A percentile compares a stretch with the other conserved stretches of the same genome.
These are phyloP conservation scores for Bos javanicus DNA, from an alignment of 2,113 vertebrate species.

Conservation along the genomic window DNA sequence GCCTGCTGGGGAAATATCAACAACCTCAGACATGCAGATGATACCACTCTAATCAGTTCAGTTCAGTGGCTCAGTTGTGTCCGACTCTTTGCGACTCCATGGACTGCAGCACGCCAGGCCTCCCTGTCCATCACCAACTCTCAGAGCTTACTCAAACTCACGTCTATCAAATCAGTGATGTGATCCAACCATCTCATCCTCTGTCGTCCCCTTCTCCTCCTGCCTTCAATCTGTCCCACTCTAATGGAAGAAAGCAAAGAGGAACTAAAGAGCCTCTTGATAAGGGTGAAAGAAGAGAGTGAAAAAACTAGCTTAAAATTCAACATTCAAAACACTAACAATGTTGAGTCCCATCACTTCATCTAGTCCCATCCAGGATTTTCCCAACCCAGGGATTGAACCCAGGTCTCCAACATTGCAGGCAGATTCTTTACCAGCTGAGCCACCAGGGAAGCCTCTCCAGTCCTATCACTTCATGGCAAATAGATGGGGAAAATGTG, in stretches of 20 bases:
- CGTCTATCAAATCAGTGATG: not conserved
- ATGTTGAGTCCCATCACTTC: not conserved
- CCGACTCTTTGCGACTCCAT: not conserved
- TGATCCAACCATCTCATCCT: not conserved
- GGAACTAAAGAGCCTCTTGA: not conserved
- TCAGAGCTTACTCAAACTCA: not conserved
- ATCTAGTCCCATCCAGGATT: not conserved
- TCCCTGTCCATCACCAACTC: not conserved
- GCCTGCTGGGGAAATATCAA: not conserved
- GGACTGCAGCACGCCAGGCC: accelerated
- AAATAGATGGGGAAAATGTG: not conserved
- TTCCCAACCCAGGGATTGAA: not conserved
- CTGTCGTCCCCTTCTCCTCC: not conserved
- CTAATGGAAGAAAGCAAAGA: not conserved
- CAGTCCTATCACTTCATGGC: not conserved
- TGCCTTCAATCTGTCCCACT: not conserved
- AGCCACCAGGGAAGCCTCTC: not conserved
- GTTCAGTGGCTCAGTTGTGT: not conserved
- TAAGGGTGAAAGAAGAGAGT: not conserved
- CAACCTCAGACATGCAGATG: not conserved
- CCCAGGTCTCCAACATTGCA: not conserved
- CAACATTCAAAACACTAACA: not conserved
- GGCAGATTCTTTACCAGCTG: not conserved
- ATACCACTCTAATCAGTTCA: not conserved
- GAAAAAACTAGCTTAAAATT: not conserved